These are phyloP conservation scores for Pachydiplax longipennis DNA, from an alignment of 2,888 invertebrate species.

Conservation along the genomic window DNA sequence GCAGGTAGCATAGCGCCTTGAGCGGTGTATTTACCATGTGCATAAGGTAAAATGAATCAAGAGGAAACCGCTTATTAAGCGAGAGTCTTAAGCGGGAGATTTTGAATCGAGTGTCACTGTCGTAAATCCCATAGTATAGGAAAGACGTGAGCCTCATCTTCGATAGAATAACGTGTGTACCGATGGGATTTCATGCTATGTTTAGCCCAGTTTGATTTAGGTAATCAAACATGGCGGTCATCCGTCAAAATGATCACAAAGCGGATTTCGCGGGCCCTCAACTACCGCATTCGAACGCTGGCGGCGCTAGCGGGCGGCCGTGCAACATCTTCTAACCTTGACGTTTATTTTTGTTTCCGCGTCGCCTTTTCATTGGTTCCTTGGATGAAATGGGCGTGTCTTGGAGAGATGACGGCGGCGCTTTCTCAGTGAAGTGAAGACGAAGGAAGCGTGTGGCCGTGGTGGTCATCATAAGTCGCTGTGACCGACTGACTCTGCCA, in stretches of 20 bases:
- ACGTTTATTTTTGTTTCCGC: slow-evolving; percentile 21
- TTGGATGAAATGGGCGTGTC: not conserved
- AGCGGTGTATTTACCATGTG: too few relatives aligned
- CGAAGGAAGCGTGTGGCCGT: not conserved
- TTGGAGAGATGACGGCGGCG: not conserved
- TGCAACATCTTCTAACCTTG: slow-evolving; percentile 28
- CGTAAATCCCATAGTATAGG: too few relatives aligned
- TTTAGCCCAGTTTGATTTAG: too few relatives aligned
- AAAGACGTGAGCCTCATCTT: too few relatives aligned
- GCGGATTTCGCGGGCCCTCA: not conserved
- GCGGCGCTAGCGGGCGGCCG: not conserved
- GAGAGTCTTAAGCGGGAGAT: too few relatives aligned
- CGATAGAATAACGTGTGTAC: too few relatives aligned
- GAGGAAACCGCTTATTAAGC: too few relatives aligned
- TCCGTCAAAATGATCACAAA: not conserved
- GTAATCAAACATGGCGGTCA: too few relatives aligned
- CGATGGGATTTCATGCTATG: too few relatives aligned
- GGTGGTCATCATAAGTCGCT: not conserved
- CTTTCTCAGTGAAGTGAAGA: not conserved
- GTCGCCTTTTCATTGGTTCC: not conserved
- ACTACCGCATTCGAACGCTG: not conserved
- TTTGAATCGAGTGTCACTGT: too few relatives aligned
- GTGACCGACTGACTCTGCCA: not conserved
- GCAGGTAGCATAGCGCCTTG: too few relatives aligned
- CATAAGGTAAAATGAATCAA: too few relatives aligned